Evolutionary conservation across 2,888 invertebrate genomes (phyloP), one percentile per base, ranked within the genome.

Genomic region (Hypena proboscidalis): DNA sequence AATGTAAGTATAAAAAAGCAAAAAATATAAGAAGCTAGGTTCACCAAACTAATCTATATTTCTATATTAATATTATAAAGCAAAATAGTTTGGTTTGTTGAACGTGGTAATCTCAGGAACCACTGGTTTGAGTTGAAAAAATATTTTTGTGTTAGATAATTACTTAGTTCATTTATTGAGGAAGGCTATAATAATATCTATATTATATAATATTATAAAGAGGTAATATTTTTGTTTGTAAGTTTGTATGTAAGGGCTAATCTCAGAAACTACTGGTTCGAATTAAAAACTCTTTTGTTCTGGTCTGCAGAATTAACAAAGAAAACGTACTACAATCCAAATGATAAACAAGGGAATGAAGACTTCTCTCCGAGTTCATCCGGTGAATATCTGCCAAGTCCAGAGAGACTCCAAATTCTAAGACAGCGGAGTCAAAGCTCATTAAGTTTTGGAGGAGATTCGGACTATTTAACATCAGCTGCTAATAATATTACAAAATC

Each of bases 401-500:
- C 20, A 21, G 20, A 21, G 20, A 21, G 20, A 21, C 20, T 21
- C 20, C 20, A 21, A 21, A 21, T 21, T 21, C 20, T 21, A 21
- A 21, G 20, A 21, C 20, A 21, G 20, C 20, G 20, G 20, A 21
- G 20, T 21, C 20, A 21, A 21, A 21, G 20, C 20, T 21, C 20
- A 21, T 21, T 21, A 21, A 21, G 20, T 21, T 21, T 21, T 21
- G 20, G 20, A 21, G 20, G 20, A 21, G 20, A 21, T 21, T 21
- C 11, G 5, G 8, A 31, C 11, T 19, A 31, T 20, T 20, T 31
- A 7, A 11, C 6, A 20, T 8, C 30, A 30, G n/a, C 6, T 9
- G 27, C 11, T 14, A 27, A 27, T 30, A 19, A 15, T 30, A 30
- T 19, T 29, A 30, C 30, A 30, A 30, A 15, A 33, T 19, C n/a